Evolutionary conservation across 2,888 invertebrate genomes (phyloP).

Genomic region (Rhimphoctona megacephalus): DNA sequence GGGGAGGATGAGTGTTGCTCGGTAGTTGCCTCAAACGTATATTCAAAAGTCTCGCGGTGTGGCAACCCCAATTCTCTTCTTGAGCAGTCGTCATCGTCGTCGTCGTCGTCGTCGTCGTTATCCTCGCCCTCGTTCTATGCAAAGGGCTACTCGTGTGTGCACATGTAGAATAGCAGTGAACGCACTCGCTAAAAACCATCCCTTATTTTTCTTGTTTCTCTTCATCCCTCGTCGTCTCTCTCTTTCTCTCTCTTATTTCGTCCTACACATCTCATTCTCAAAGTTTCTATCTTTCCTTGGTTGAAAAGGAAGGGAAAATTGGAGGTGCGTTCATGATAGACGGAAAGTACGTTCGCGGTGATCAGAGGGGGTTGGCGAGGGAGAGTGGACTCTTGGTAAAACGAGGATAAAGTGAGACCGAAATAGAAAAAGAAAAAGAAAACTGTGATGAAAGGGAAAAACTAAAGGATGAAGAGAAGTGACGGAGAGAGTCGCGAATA

Average conservation of each 20-base stretch:
- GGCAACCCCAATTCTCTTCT: conserved; percentile 66
- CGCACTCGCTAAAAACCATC: conserved; percentile 50
- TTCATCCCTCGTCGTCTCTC: conserved; percentile 9
- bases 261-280: background rate
- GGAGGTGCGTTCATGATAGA: conserved; percentile 27
- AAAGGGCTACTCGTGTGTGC: conserved; percentile 57
- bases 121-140: conserved; percentile 38
- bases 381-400: conserved; percentile 31
- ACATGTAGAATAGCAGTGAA: conserved; percentile 48
- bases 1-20: conserved; percentile 22
- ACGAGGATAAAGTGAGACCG: conserved; percentile 39
- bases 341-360: conserved; percentile 49
- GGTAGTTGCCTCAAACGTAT: conserved; percentile 29
- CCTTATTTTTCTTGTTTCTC: conserved; percentile 19
- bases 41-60: conserved; percentile 53
- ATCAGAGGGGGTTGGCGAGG: conserved; percentile 53
- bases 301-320: conserved; percentile 54
- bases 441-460: conserved; percentile 20
- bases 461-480: conserved; percentile 64
- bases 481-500: conserved; percentile 58
- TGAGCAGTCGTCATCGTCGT: conserved; percentile 47
- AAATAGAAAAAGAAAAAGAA: conserved; percentile 42
- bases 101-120: conserved; percentile 44
- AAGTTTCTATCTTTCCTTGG: conserved; percentile 22
- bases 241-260: background rate